A percentile compares a stretch with the other conserved stretches of the same genome.
Conservation (phyloP, 2,113 vertebrate species). For the Pristiophorus japonicus region DNA sequence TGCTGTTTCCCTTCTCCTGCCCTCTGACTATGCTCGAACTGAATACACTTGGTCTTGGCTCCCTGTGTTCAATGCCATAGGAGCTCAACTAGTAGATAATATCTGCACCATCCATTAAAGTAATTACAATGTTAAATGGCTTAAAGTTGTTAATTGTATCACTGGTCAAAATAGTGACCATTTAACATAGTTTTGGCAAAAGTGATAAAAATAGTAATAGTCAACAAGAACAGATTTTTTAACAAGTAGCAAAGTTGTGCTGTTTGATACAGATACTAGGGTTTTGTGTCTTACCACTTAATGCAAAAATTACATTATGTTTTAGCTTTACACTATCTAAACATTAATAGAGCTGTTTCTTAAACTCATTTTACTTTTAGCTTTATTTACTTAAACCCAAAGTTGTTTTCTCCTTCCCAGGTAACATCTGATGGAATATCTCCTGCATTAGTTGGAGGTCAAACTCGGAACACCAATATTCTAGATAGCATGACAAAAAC, state of each 20-base stretch:
- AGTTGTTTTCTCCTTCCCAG: constrained; percentile 47
- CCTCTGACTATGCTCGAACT: background rate
- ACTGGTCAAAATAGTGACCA: background rate
- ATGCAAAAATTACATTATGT: background rate
- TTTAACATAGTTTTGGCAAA: background rate
- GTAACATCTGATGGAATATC: constrained; percentile 62
- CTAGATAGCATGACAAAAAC: constrained; percentile 76
- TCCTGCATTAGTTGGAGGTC: constrained; percentile 45
- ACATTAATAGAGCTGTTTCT: background rate
- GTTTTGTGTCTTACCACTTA: background rate
- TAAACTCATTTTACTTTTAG: background rate
- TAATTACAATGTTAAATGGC: background rate
- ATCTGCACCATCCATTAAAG: background rate
- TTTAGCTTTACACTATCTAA: background rate
- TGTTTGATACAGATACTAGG: too few relatives aligned
- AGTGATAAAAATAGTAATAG: background rate
- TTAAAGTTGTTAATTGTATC: background rate
- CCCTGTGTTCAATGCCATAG: background rate
- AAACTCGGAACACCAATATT: constrained; percentile 60
- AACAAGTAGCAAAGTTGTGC: background rate
- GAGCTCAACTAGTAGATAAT: background rate
- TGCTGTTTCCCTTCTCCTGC: background rate
- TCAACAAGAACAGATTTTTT: background rate
- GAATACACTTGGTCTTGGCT: background rate
- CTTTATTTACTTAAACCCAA: background rate